Percentiles rank a stretch among this genome's conserved stretches.
Conservation (phyloP, 2,888 invertebrate genomes). For the Phortica okadai region DNA sequence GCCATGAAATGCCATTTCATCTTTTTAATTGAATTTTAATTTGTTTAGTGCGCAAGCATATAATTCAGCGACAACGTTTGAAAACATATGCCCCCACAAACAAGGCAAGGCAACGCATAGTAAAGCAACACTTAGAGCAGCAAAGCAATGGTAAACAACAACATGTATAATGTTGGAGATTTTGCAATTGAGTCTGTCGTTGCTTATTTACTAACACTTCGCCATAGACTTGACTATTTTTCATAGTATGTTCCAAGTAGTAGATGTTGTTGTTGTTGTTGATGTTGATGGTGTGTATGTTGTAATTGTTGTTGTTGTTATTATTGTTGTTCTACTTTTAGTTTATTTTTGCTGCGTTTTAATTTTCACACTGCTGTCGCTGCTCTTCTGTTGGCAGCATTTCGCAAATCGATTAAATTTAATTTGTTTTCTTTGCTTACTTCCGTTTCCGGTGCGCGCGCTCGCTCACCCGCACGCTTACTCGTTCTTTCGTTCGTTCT, state of each 20-base stretch:
- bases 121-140: background rate
- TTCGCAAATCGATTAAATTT: slow-evolving; percentile 70
- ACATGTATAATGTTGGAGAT: too few species aligned
- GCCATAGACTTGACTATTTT: background rate
- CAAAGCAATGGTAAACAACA: too few species aligned
- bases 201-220: slow-evolving; percentile 17
- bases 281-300: too few species aligned
- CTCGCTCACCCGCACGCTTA: background rate
- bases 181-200: background rate
- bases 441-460: slow-evolving; percentile 40
- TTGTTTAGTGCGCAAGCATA: slow-evolving; percentile 66
- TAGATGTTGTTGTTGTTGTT: background rate
- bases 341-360: slow-evolving; percentile 32
- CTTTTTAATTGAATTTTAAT: slow-evolving; percentile 75
- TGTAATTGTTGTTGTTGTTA: slow-evolving; percentile 35
- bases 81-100: too few species aligned
- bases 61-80: slow-evolving; percentile 15
- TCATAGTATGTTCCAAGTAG: background rate
- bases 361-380: slow-evolving; percentile 6
- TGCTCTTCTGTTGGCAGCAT: slow-evolving; percentile 49
- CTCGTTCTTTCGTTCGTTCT: too few species aligned
- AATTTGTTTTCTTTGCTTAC: slow-evolving; percentile 66
- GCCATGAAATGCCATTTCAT: slow-evolving; percentile 72
- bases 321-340: slow-evolving; percentile 25
- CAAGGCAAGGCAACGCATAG: background rate